Conservation (phyloP, 2,888 invertebrate species). For the Callyntrura sp. region DNA sequence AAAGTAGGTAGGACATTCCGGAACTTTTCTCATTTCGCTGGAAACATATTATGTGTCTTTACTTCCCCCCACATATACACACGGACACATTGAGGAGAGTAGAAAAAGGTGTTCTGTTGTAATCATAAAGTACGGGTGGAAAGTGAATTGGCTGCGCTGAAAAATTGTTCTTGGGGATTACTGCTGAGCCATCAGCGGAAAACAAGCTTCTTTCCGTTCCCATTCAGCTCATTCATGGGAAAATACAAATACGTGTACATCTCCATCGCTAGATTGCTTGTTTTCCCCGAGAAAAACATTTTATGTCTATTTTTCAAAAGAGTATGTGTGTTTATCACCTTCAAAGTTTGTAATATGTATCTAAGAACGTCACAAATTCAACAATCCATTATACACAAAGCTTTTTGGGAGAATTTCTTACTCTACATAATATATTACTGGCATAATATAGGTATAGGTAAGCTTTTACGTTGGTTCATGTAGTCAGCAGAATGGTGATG, state of each 20-base stretch:
- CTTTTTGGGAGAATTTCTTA: neutral
- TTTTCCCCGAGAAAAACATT: constrained; percentile 20
- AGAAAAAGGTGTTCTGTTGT: constrained; percentile 54
- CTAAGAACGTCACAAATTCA: constrained; percentile 52
- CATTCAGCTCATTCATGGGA: constrained; percentile 37
- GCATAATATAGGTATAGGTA: neutral
- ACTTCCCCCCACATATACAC: neutral
- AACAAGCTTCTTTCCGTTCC: constrained; percentile 29
- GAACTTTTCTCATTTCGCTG: constrained; percentile 70
- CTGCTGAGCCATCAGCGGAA: constrained; percentile 44
- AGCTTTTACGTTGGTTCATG: neutral
- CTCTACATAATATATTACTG: constrained; percentile 9
- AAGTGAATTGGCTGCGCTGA: constrained; percentile 62
- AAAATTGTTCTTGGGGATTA: constrained; percentile 74
- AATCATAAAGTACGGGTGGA: constrained; percentile 58
- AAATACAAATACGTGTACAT: constrained; percentile 39
- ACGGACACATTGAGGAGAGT: constrained; percentile 7
- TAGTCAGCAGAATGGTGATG: neutral
- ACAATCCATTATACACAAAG: constrained; percentile 27
- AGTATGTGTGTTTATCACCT: constrained; percentile 51
- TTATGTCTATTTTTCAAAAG: constrained; percentile 51
- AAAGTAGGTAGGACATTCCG: constrained; percentile 28
- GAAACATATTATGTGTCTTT: constrained; percentile 16
- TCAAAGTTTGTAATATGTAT: constrained; percentile 28
- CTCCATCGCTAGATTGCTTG: constrained; percentile 44